Base-by-base conservation (phyloP, 2,888 invertebrate genomes). In the Tetragonula carbonaria region DNA sequence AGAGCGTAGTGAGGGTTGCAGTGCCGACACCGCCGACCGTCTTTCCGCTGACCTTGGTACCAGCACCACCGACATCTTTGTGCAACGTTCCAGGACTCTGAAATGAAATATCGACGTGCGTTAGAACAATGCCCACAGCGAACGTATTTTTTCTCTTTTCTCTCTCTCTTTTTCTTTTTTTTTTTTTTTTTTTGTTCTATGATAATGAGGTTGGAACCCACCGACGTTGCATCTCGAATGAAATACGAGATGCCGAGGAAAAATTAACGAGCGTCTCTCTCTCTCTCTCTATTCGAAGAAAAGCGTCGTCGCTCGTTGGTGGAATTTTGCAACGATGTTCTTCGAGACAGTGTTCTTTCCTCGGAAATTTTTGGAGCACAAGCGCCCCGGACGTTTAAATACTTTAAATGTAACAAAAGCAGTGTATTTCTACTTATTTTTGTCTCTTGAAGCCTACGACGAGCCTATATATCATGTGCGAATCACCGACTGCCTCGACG, bases 1-100 rank as follows among this genome's bases (percentile, higher is more conserved):
- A 94, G 82, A 94, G 92, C 75, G 93, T 93, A 85, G 94, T 94
- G 89, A 94, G 94, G 91, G 94, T 94, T 87, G 94, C 94, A 74
- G 94, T 93, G 81, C 94, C 94, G 82, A 93, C 93, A 87, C 94
- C 93, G 85, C 94, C 93, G 90, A 94, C 92, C 82, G 94, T 93
- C 91, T 94, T 94, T 81, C 92, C 93, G 91, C 93, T 93, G 90
- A 93, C 93, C 92, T 94, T 94, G 87, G 94, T 94, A 89, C 94
- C 94, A 86, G 92, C 93, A 87, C 92, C 92, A 87, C 93, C 93
- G 88, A 94, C 94, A 94, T 94, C 94, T 92, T 94, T 94, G 93
- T 94, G 94, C 90, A 94, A 90, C 91, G 94, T 94, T 91, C 94
- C 94, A 90, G 94, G 94, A 94, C 94, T 94, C 94, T 94, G 93